These are phyloP conservation scores for Rhinogobius similis DNA, from an alignment of 2,113 vertebrate species.

Conservation along the genomic window DNA sequence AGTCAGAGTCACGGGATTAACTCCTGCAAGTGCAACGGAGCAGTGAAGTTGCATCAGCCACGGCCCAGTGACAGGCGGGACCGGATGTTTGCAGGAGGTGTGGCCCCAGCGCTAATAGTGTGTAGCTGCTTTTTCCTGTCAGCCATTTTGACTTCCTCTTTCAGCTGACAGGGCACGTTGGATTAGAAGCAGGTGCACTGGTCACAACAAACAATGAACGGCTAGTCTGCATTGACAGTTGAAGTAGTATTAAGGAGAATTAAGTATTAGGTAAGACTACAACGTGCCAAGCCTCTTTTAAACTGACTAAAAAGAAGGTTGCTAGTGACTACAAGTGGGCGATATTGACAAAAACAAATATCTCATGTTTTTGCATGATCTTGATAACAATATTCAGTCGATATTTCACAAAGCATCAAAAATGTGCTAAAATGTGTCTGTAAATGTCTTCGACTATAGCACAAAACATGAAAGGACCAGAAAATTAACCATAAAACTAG, in stretches of 20 bases:
- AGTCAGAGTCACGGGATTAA: conserved; percentile 61
- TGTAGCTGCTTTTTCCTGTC: background rate
- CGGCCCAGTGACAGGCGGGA: conserved; percentile 18
- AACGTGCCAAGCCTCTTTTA: background rate
- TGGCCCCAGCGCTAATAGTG: background rate
- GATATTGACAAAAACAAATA: too few species aligned
- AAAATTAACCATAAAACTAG: too few species aligned
- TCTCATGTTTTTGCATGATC: too few species aligned
- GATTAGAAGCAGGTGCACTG: background rate
- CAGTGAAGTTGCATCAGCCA: conserved; percentile 76
- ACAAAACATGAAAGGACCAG: too few species aligned
- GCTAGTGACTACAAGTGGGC: background rate
- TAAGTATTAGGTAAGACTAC: background rate
- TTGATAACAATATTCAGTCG: too few species aligned
- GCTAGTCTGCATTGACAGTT: background rate
- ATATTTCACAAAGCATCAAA: too few species aligned
- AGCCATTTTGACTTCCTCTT: conserved; percentile 20
- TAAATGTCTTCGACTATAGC: too few species aligned
- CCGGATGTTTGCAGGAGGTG: background rate
- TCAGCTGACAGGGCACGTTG: background rate
- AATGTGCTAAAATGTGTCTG: too few species aligned
- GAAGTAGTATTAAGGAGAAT: background rate
- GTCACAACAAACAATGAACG: conserved; percentile 6
- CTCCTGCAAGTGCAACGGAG: conserved; percentile 56
- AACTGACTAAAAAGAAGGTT: background rate